Base-by-base conservation (phyloP, 1,140 invertebrate species). In the Dolichoris vasculosae region DNA sequence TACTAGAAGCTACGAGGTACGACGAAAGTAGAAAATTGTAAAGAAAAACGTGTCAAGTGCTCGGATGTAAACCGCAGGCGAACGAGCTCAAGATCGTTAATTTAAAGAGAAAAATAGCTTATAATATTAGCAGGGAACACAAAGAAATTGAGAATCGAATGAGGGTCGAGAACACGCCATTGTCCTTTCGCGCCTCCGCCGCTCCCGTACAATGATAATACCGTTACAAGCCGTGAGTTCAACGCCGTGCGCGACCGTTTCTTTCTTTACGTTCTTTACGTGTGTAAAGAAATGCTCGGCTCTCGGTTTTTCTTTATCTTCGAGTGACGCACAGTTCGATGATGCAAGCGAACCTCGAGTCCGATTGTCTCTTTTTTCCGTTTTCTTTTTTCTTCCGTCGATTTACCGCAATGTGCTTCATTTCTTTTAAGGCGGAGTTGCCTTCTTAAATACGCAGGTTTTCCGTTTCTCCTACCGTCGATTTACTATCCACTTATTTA, bases 31-130 rank as follows among this genome's bases (percentile, higher is more conserved):
- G 46, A 77, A 55, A 77, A 75, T 48, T 26, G 1, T 15, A 55
- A 77, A 8, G 30, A 77, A 76, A 46, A 51, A 77, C 2, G n/a
- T 32, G 75, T 51, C 71, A 75, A 46, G 71, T 75, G 43, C 75
- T 15, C 46, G 40, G 15, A 38, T 38, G 67, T 23, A 11, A 3
- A 38, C 17, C 17, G 67, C 23, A 38, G 4, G 32, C 64, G 38
- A 82, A 82, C 20, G 81, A 82, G 81, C 46, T 55, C 81, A 73
- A 6, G 48, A 73, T 82, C 81, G 48, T 82, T 73, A 82, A 73
- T 82, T 30, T 17, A n/a, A 67, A 15, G 32, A 11, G 23, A 82
- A 77, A 77, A 77, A 77, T 26, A 11, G 8, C 73, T n/a, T 4
- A 76, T 43, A 0, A 67, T 38, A 23, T 38, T 17, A 17, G 67